phyloP scores from a whole-genome alignment of 2,888 invertebrate species.

The Creontiades dilutus region DNA sequence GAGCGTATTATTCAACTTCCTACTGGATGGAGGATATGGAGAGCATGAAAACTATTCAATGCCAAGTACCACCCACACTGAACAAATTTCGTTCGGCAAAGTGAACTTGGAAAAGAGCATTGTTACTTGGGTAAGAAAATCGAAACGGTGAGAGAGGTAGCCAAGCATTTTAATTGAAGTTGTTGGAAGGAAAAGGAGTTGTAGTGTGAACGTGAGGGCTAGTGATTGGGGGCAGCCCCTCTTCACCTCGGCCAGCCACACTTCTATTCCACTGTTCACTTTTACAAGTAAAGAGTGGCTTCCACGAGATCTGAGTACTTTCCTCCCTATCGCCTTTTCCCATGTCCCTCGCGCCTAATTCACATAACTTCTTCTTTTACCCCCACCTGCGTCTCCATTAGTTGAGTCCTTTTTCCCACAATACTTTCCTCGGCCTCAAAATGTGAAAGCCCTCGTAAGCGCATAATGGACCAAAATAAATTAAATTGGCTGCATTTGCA shows the following conservation, averaged over 20 bases:
- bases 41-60: no score
- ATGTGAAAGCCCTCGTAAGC: neutral
- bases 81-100: neutral
- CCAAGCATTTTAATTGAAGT: constrained; percentile 42
- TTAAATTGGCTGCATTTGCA: no score
- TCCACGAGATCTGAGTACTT: constrained; percentile 18
- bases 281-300: constrained; percentile 21
- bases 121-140: constrained; percentile 27
- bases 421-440: neutral
- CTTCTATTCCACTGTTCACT: constrained; percentile 32
- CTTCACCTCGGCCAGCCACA: neutral
- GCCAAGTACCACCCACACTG: neutral
- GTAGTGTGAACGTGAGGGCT: constrained; percentile 32
- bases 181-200: constrained; percentile 22
- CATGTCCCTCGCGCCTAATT: constrained; percentile 16
- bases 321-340: constrained; percentile 12
- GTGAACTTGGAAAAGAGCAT: neutral
- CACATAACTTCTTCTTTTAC: constrained; percentile 29
- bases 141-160: constrained; percentile 8
- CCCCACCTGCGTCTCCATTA: constrained; percentile 22
- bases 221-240: constrained; percentile 24
- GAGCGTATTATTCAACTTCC: no score
- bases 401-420: neutral
- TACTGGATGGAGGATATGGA: no score
- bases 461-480: neutral